A percentile compares a stretch with the other conserved stretches of the same genome.
phyloP scores from a whole-genome alignment of 2,113 vertebrate genomes.

The Tychaedon coryphoeus region DNA sequence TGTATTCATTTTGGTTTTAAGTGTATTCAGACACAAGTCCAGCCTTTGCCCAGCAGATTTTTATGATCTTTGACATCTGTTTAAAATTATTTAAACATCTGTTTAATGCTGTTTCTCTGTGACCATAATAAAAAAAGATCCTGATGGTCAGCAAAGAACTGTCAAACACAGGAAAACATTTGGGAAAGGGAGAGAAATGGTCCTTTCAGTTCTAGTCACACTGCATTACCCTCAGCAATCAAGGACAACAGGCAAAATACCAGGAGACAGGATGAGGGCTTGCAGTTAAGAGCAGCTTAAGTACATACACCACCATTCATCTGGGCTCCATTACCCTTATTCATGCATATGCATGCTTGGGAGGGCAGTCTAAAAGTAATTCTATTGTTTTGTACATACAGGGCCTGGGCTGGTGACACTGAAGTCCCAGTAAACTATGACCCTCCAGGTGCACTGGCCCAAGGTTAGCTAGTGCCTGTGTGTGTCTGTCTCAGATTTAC shows the following conservation, averaged over 20 bases:
- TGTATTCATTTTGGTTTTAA: background rate
- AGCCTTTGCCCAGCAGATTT: background rate
- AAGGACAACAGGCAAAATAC: background rate
- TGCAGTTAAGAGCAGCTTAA: slow-evolving; percentile 13
- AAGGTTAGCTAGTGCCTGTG: background rate
- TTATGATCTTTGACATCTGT: slow-evolving; percentile 41
- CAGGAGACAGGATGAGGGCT: slow-evolving; percentile 43
- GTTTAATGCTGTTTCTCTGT: slow-evolving; percentile 1
- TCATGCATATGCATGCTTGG: background rate
- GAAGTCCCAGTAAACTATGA: background rate
- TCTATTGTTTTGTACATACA: background rate
- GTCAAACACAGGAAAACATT: slow-evolving; percentile 18
- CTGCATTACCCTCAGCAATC: background rate
- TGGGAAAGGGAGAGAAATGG: background rate
- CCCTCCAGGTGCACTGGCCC: background rate
- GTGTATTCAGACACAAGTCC: background rate
- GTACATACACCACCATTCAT: background rate
- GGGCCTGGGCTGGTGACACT: background rate
- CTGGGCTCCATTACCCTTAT: background rate
- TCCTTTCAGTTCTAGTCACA: slow-evolving; percentile 19
- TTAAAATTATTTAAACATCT: slow-evolving; percentile 48
- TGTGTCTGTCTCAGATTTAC: background rate
- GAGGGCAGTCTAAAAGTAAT: background rate
- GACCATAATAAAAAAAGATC: slow-evolving; percentile 33
- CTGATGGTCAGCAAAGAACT: background rate